These are phyloP conservation scores for Cotesia typhae DNA, from an alignment of 1,140 invertebrate species.

Conservation along the genomic window DNA sequence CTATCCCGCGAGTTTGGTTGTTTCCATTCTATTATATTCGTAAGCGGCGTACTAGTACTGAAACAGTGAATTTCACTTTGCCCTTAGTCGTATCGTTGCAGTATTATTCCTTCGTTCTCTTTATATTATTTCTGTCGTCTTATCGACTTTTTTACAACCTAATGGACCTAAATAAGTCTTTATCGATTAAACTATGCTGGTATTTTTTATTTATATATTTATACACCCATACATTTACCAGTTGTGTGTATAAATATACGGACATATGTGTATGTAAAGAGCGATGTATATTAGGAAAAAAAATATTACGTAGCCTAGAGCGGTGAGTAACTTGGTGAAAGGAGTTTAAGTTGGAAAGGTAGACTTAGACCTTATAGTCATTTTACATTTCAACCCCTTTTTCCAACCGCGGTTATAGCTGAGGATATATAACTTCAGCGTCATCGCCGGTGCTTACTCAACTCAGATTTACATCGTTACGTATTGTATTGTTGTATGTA, in stretches of 20 bases:
- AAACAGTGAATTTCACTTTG: not conserved
- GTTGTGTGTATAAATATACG: no score
- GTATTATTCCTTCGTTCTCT: not conserved
- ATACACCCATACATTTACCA: conserved; percentile 1
- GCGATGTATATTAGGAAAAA: no score
- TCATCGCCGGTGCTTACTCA: conserved; percentile 1
- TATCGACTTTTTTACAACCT: conserved; percentile 39
- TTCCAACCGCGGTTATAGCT: no score
- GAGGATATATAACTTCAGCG: no score
- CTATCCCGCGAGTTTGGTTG: not conserved
- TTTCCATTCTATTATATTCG: not conserved
- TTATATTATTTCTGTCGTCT: conserved; percentile 15
- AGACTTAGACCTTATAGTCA: no score
- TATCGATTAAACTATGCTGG: conserved; percentile 43
- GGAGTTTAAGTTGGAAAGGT: not conserved
- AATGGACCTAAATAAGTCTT: conserved; percentile 45
- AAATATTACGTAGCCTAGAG: no score
- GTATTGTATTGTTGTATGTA: no score
- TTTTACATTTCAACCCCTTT: no score
- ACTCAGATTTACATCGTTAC: no score
- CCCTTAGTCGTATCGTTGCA: not conserved
- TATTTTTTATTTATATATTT: conserved; percentile 45
- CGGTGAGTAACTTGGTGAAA: not conserved
- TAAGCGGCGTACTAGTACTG: not conserved
- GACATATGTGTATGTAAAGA: no score